These are phyloP conservation scores for Emmelina monodactyla DNA, from an alignment of 2,888 invertebrate species.

Conservation along the genomic window DNA sequence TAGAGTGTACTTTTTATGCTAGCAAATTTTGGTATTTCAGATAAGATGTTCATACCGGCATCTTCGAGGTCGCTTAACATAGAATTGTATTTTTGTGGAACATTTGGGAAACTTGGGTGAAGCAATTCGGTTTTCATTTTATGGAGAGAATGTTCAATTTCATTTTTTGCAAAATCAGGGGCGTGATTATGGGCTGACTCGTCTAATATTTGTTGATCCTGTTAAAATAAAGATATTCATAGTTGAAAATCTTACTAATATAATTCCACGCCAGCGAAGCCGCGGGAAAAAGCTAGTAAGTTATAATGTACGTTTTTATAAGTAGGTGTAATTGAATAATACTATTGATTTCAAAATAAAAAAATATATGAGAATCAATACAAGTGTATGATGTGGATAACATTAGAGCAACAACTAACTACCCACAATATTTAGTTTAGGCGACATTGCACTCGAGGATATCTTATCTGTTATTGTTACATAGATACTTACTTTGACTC, in stretches of 20 bases:
- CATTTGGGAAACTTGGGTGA: conserved; percentile 9
- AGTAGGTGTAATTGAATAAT: conserved; percentile 5
- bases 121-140: conserved; percentile 8
- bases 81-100: conserved; percentile 10
- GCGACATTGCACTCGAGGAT: conserved; percentile 4
- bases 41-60: conserved; percentile 9
- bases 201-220: conserved; percentile 8
- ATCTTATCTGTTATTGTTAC: conserved; percentile 4
- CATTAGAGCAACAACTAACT: no score
- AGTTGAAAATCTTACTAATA: conserved; percentile 3
- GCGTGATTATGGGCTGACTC: conserved; percentile 6
- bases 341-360: conserved; percentile 6
- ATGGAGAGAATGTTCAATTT: conserved; percentile 7
- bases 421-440: no score
- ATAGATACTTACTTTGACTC: conserved; percentile 8
- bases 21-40: conserved; percentile 8
- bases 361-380: conserved; percentile 5
- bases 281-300: not conserved
- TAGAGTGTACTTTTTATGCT: conserved; percentile 7
- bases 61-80: conserved; percentile 10
- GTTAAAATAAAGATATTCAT: conserved; percentile 5
- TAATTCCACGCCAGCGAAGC: conserved; percentile 2
- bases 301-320: no score
- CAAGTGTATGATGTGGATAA: no score
- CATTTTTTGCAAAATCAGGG: conserved; percentile 10